Conservation (phyloP, 2,113 vertebrate species). For the Chaenogobius annularis region DNA sequence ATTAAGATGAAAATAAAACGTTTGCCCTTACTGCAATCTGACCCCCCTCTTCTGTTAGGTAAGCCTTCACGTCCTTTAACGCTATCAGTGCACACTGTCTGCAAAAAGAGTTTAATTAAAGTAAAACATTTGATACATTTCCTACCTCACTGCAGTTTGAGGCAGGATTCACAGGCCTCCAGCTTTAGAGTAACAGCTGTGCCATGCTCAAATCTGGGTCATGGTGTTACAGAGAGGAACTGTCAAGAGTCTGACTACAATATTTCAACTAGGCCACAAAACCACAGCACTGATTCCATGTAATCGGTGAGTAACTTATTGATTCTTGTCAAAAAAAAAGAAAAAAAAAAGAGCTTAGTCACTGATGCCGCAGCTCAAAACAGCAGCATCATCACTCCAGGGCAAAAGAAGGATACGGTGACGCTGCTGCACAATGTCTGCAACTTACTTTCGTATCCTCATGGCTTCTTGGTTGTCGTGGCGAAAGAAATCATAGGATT, state of each 20-base stretch:
- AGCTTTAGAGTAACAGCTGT: constrained; percentile 60
- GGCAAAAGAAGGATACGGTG: constrained; percentile 4
- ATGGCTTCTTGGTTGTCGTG: constrained; percentile 97
- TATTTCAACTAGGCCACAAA: constrained; percentile 5
- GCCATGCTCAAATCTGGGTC: constrained; percentile 64
- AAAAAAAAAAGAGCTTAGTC: constrained; percentile 49
- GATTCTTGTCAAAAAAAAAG: not conserved
- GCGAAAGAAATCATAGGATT: constrained; percentile 96
- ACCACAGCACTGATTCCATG: not conserved
- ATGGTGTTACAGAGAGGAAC: constrained; percentile 36
- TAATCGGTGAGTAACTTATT: not conserved
- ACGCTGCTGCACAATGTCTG: accelerated
- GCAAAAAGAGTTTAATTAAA: constrained; percentile 28
- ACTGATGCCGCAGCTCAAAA: constrained; percentile 42
- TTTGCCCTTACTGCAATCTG: constrained; percentile 90
- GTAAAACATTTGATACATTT: too few relatives aligned
- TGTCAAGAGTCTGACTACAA: constrained; percentile 26
- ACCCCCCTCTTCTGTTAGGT: constrained; percentile 86
- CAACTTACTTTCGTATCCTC: constrained; percentile 93
- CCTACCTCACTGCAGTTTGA: too few relatives aligned
- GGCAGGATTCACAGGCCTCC: not conserved
- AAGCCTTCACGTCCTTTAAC: constrained; percentile 88
- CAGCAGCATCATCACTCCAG: constrained; percentile 34
- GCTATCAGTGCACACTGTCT: constrained; percentile 94
- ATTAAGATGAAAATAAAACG: not conserved